phyloP scores from a whole-genome alignment of 2,888 invertebrate genomes.

The Autographa pulchrina region DNA sequence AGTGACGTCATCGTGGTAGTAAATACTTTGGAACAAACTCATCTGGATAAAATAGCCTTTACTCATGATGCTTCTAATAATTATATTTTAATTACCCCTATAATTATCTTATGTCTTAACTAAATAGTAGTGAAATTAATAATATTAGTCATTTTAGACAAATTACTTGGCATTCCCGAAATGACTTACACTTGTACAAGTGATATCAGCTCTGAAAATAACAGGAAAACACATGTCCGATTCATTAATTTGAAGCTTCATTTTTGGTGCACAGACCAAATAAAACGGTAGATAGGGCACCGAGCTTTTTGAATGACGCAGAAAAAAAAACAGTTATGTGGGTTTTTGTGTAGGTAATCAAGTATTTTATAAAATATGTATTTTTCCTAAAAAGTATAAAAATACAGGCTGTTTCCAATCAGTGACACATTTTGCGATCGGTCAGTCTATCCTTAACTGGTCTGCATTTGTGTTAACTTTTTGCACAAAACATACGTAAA shows the following conservation, averaged over 20 bases:
- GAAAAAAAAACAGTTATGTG: too few species aligned
- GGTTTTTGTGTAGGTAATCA: too few species aligned
- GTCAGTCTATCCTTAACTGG: too few species aligned
- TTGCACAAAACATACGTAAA: constrained; percentile 48
- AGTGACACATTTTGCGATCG: too few species aligned
- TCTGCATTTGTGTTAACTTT: constrained; percentile 26
- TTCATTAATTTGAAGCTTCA: constrained; percentile 26
- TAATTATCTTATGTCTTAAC: constrained; percentile 26
- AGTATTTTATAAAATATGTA: too few species aligned
- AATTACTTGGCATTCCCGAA: constrained; percentile 34
- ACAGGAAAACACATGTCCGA: constrained; percentile 43
- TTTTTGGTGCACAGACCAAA: neutral
- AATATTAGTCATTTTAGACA: constrained; percentile 36
- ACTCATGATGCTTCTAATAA: constrained; percentile 21
- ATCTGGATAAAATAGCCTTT: constrained; percentile 6
- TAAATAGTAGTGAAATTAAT: constrained; percentile 34
- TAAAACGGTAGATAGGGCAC: neutral
- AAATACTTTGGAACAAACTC: constrained; percentile 34
- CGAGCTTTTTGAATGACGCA: neutral
- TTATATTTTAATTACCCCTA: constrained; percentile 24
- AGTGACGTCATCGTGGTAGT: constrained; percentile 46
- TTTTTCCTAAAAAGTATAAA: too few species aligned
- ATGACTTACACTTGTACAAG: constrained; percentile 24
- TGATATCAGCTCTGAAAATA: constrained; percentile 17
- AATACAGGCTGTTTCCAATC: too few species aligned